Base-by-base conservation (phyloP, 1,140 invertebrate genomes). In the Temnothorax longispinosus region DNA sequence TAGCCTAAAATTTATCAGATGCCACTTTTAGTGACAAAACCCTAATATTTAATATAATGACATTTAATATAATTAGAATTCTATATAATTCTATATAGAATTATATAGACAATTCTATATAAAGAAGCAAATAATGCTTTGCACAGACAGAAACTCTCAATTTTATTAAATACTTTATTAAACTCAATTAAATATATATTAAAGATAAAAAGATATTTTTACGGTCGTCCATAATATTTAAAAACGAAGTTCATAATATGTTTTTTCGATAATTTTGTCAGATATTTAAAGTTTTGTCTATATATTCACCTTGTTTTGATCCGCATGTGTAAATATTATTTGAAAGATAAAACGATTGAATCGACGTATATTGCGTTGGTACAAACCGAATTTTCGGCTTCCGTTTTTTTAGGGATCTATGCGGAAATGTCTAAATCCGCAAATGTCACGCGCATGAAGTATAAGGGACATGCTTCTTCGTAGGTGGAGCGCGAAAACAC, bases 381-480 rank as follows among this genome's bases (percentile, higher is more conserved):
- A 47, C 35, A 58, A 72, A 74, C 4, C 11, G 41, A 60, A 60
- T 60, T 60, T 69, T 54, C 6, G 2, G 4, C 5, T 35, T 82
- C 13, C 47, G 18, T 44, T 38, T 71, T 65, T 82, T 82, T 82
- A 47, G 21, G 18, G 5, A 47, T 72, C 7, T n/a, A 41, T 10
- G 15, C 38, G 38, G 35, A 72, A 71, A 82, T 58, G 38, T 58
- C 38, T 82, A 72, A 72, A 21, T 56, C 52, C 11, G 38, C 65
- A 58, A 72, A 58, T 35, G 52, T 38, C 65, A 41, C 41, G 1
- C 15, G 10, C 10, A 44, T 72, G 38, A 56, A 72, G 38, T 27
- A 56, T 32, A 67, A 58, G 38, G 13, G 21, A 74, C 52, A 60
- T 60, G 56, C 41, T 71, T 62, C 80, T 84, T 84, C 32, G 69